These are phyloP conservation scores for Suncus etruscus DNA, from an alignment of 2,113 vertebrate genomes.

Conservation along the genomic window DNA sequence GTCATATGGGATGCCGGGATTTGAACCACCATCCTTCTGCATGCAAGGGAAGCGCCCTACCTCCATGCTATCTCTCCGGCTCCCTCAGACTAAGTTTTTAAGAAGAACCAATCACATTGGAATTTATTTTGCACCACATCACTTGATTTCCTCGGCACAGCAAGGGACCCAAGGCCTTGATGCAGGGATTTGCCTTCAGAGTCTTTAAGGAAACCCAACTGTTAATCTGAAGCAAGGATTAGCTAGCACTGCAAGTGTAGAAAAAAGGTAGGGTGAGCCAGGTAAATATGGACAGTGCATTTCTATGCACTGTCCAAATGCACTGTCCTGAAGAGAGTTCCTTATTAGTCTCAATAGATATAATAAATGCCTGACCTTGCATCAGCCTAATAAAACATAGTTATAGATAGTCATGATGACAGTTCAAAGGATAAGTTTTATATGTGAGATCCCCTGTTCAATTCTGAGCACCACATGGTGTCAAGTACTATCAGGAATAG, in stretches of 20 bases:
- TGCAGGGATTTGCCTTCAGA: neutral
- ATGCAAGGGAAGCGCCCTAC: too few species aligned
- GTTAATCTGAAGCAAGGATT: slow-evolving; percentile 2
- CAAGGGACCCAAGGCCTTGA: neutral
- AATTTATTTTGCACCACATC: slow-evolving; percentile 45
- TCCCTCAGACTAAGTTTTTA: neutral
- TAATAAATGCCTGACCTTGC: slow-evolving; percentile 10
- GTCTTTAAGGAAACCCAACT: slow-evolving; percentile 2
- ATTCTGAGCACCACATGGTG: too few species aligned
- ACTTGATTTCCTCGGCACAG: neutral
- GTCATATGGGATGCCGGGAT: too few species aligned
- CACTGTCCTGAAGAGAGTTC: neutral
- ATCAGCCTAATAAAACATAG: slow-evolving; percentile 23
- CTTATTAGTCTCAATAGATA: neutral
- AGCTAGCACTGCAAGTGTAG: neutral
- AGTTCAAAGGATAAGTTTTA: too few species aligned
- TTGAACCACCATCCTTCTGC: too few species aligned
- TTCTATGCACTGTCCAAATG: too few species aligned
- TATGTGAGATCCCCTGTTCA: too few species aligned
- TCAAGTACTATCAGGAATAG: too few species aligned
- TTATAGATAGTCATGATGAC: too few species aligned
- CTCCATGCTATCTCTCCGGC: too few species aligned
- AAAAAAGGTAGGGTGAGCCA: neutral
- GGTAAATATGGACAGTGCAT: neutral
- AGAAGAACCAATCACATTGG: slow-evolving; percentile 30